Evolutionary conservation across 2,888 invertebrate species (phyloP).

Genomic region (Trichogramma dendrolimi): DNA sequence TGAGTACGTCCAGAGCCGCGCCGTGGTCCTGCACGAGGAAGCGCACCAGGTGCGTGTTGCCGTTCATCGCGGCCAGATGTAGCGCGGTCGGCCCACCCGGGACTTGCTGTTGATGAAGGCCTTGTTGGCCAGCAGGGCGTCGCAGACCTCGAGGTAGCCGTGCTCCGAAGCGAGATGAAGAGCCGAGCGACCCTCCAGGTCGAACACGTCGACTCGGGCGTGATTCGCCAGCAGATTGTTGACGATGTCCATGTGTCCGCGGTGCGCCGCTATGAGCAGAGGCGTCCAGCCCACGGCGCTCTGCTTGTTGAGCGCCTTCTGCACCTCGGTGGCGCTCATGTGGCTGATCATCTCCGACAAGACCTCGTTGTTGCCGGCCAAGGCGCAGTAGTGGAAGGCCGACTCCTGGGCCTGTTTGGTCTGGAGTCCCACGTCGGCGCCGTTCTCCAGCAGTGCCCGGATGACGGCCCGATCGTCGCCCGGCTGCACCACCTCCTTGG

Average conservation of each 20-base stretch:
- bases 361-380: constrained; percentile 93
- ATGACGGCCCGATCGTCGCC: constrained; percentile 83
- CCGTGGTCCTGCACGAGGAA: constrained; percentile 93
- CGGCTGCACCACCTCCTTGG: constrained; percentile 71
- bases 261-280: constrained; percentile 88
- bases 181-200: constrained; percentile 91
- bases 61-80: constrained; percentile 95
- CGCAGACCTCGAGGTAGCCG: constrained; percentile 81
- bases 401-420: constrained; percentile 88
- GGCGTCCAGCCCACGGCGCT: constrained; percentile 96
- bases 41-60: constrained; percentile 84
- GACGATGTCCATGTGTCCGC: constrained; percentile 92
- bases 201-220: constrained; percentile 98
- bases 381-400: constrained; percentile 91
- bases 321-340: constrained; percentile 84
- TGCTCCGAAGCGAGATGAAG: constrained; percentile 92
- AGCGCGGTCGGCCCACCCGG: constrained; percentile 94
- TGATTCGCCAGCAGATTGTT: constrained; percentile 86
- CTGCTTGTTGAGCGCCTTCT: constrained; percentile 90
- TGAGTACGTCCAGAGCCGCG: constrained; percentile 92
- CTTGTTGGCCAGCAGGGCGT: constrained; percentile 86
- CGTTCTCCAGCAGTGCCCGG: constrained; percentile 81
- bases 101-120: constrained; percentile 99
- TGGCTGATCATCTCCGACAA: constrained; percentile 89
- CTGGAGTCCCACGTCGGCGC: constrained; percentile 81